Percentiles rank a stretch among this genome's conserved stretches.
These are phyloP conservation scores for Drosophila parvula DNA, from an alignment of 1,140 invertebrate species.

Conservation along the genomic window DNA sequence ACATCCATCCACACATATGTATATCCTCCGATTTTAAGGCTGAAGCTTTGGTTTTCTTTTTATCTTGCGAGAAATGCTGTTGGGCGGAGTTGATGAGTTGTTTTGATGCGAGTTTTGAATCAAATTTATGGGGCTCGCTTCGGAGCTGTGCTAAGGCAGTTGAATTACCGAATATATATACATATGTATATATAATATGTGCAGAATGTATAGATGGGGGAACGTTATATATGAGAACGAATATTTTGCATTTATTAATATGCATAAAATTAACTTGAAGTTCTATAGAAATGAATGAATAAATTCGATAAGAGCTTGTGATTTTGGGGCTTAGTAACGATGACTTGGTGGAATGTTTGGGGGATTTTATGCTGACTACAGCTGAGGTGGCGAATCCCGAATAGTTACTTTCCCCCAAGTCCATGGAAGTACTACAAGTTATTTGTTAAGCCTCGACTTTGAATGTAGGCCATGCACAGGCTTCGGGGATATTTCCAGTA, in stretches of 20 bases:
- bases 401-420: neutral
- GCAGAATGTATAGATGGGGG: neutral
- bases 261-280: conserved; percentile 23
- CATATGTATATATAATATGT: neutral
- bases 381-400: neutral
- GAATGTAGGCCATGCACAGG: conserved; percentile 4
- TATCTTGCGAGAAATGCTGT: conserved; percentile 8
- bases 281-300: conserved; percentile 30
- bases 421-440: neutral
- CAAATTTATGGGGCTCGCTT: conserved; percentile 35
- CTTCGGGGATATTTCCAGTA: neutral
- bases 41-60: conserved; percentile 14
- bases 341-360: conserved; percentile 18
- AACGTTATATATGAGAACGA: conserved; percentile 14
- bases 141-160: conserved; percentile 1
- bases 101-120: conserved; percentile 40
- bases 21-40: conserved; percentile 18
- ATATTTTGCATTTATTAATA: conserved; percentile 18
- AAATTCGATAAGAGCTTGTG: neutral
- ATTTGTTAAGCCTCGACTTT: neutral
- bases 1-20: conserved; percentile 30
- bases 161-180: conserved; percentile 17
- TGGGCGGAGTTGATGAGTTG: conserved; percentile 41
- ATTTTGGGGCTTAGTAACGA: conserved; percentile 28
- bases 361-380: conserved; percentile 3